Percentiles rank a stretch among this genome's conserved stretches.
These are phyloP conservation scores for Corbicula japonica DNA, from an alignment of 2,888 invertebrate genomes.

Conservation along the genomic window DNA sequence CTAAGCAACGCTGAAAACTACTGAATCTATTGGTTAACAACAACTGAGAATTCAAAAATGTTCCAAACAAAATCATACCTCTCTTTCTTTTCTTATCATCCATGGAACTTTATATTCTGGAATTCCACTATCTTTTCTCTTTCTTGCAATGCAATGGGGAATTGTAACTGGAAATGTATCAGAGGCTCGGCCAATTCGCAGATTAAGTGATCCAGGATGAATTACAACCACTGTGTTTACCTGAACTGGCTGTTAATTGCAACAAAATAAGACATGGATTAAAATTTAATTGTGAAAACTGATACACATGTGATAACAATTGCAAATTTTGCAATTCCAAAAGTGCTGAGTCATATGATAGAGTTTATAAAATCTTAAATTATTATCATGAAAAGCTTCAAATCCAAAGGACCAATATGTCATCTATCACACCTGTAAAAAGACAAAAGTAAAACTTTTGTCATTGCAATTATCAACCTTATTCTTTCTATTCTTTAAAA, in stretches of 20 bases:
- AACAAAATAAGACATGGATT: constrained; percentile 15
- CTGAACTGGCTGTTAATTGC: constrained; percentile 76
- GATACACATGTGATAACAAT: not conserved
- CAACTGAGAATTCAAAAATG: no score
- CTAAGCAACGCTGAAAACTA: no score
- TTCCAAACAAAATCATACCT: constrained; percentile 60
- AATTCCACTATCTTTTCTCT: constrained; percentile 79
- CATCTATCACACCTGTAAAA: not conserved
- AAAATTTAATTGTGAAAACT: not conserved
- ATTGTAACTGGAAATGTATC: constrained; percentile 95
- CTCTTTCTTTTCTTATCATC: constrained; percentile 80
- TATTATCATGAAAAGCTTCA: no score
- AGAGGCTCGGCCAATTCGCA: constrained; percentile 96
- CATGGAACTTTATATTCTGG: constrained; percentile 71
- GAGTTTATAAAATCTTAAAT: no score
- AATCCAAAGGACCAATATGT: not conserved
- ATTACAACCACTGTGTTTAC: constrained; percentile 90
- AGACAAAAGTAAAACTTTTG: no score
- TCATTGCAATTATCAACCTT: no score
- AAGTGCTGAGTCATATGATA: no score
- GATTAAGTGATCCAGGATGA: constrained; percentile 96
- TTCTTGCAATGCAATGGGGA: constrained; percentile 94
- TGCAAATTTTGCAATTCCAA: no score
- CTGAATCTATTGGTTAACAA: no score
- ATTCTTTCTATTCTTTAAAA: no score